A percentile compares a stretch with the other conserved stretches of the same genome.
phyloP scores from a whole-genome alignment of 35 echinoderm and acorn worm species.

The Anneissia japonica region DNA sequence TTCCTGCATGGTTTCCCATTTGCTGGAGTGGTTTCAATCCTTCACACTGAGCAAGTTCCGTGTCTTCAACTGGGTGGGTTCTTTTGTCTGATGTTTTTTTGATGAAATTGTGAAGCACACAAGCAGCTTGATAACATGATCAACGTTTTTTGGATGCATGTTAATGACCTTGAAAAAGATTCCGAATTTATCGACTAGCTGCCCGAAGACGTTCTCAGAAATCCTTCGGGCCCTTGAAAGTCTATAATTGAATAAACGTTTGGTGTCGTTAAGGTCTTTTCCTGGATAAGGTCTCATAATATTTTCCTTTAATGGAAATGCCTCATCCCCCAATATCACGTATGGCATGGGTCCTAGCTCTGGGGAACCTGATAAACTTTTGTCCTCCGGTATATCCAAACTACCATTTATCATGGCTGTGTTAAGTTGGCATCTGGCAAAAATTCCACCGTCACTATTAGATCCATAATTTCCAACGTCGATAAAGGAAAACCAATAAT shows the following conservation, averaged over 20 bases:
- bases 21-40: neutral
- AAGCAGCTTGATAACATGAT: neutral
- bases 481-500: neutral
- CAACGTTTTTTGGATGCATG: neutral
- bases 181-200: neutral
- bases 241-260: slow-evolving; percentile 9
- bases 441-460: slow-evolving; percentile 37
- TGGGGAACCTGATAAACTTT: slow-evolving; percentile 1
- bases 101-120: slow-evolving; percentile 5
- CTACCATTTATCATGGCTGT: neutral
- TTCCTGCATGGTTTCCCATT: neutral
- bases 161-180: neutral
- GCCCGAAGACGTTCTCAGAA: slow-evolving; percentile 6
- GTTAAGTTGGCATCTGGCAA: neutral
- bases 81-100: neutral
- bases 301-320: neutral
- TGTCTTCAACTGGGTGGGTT: neutral
- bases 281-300: neutral
- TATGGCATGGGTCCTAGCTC: slow-evolving; percentile 5
- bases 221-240: neutral
- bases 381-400: slow-evolving; percentile 3
- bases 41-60: neutral
- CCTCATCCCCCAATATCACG: neutral
- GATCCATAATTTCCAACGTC: slow-evolving; percentile 5
- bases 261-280: neutral